phyloP scores from a whole-genome alignment of 2,888 invertebrate genomes.

The Abrostola tripartita region DNA sequence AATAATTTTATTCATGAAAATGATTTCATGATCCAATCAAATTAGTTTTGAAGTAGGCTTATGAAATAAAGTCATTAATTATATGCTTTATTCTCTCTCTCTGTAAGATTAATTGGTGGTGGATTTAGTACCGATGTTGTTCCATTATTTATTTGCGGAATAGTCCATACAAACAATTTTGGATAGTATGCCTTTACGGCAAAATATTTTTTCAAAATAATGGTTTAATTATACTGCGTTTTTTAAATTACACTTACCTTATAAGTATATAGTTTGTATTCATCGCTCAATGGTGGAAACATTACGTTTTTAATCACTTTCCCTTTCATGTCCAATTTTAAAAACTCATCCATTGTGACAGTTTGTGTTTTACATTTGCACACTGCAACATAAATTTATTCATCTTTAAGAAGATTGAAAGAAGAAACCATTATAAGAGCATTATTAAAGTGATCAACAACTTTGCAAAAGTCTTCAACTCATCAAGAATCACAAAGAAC shows the following conservation, averaged over 20 bases:
- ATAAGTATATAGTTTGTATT: slow-evolving; percentile 87
- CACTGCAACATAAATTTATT: neutral
- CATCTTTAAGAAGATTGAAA: neutral
- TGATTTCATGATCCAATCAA: neutral
- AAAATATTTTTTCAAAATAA: neutral
- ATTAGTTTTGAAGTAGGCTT: neutral
- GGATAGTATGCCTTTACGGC: too few species aligned
- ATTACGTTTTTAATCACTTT: slow-evolving; percentile 61
- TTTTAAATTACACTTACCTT: slow-evolving; percentile 76
- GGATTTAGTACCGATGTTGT: neutral
- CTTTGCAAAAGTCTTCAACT: too few species aligned
- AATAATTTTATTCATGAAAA: neutral
- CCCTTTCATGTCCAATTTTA: slow-evolving; percentile 59
- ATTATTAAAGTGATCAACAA: too few species aligned
- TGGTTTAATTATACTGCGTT: neutral
- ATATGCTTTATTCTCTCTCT: too few species aligned
- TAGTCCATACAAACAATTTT: too few species aligned
- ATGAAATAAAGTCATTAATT: too few species aligned
- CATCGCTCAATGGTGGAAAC: slow-evolving; percentile 78
- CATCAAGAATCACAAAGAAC: neutral
- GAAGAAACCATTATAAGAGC: neutral
- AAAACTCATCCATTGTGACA: slow-evolving; percentile 75
- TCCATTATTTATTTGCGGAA: too few species aligned
- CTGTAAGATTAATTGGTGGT: too few species aligned
- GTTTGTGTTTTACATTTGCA: slow-evolving; percentile 6